These are phyloP conservation scores for Anorthoa munda DNA, from an alignment of 2,888 invertebrate species.

Conservation along the genomic window DNA sequence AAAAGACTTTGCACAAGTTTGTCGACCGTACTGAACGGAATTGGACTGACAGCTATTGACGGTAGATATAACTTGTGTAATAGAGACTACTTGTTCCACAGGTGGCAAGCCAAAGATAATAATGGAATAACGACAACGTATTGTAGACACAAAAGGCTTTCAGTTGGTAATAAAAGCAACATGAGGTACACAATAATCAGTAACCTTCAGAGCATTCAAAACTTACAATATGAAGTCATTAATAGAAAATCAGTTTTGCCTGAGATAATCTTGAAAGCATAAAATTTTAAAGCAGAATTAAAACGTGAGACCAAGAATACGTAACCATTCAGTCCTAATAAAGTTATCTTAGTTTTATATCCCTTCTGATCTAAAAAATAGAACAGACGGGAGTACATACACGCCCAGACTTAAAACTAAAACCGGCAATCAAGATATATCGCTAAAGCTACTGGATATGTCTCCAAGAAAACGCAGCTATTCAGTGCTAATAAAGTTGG, in stretches of 20 bases:
- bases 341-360: constrained; percentile 36
- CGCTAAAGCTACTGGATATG: neutral
- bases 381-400: neutral
- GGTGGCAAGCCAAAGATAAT: neutral
- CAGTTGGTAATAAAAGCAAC: neutral
- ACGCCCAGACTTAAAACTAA: neutral
- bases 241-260: neutral
- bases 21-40: constrained; percentile 7
- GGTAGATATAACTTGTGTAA: constrained; percentile 5
- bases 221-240: neutral
- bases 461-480: constrained; percentile 23
- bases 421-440: neutral
- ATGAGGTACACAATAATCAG: neutral
- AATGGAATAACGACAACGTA: neutral
- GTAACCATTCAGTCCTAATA: constrained; percentile 43
- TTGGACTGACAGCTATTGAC: constrained; percentile 1
- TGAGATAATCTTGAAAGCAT: neutral
- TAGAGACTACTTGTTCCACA: constrained; percentile 1
- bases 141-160: neutral
- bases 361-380: no score
- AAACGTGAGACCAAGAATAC: constrained; percentile 2
- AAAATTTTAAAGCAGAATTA: neutral
- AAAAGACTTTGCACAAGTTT: constrained; percentile 26
- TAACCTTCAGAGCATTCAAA: neutral
- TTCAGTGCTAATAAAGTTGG: constrained; percentile 49